Evolutionary conservation across 2,888 invertebrate genomes (phyloP).

Genomic region (Hedya salicella): DNA sequence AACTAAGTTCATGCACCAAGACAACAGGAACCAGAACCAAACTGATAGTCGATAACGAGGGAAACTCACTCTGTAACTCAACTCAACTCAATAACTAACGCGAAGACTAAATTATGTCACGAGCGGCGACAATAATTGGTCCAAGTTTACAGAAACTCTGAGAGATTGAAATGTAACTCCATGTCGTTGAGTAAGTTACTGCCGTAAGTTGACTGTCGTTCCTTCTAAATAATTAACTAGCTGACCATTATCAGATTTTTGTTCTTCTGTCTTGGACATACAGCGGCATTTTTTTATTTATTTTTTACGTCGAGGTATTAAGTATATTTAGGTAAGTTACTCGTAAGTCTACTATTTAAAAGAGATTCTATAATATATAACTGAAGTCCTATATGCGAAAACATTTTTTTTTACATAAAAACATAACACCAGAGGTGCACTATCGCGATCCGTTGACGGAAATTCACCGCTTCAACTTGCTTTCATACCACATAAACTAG

Average conservation of each 20-base stretch:
- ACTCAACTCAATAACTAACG: slow-evolving; percentile 29
- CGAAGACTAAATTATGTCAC: slow-evolving; percentile 36
- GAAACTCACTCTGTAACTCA: slow-evolving; percentile 24
- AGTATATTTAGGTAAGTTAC: too few species aligned
- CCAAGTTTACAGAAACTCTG: slow-evolving; percentile 20
- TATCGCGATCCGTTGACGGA: slow-evolving; percentile 22
- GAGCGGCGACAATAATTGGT: slow-evolving; percentile 20
- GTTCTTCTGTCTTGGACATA: too few species aligned
- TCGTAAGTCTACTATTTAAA: too few species aligned
- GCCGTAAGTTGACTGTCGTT: too few species aligned
- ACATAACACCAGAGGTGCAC: slow-evolving; percentile 1
- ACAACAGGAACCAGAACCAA: slow-evolving; percentile 35
- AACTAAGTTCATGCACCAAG: slow-evolving; percentile 29
- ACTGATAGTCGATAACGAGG: slow-evolving; percentile 36
- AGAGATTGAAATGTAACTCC: background rate
- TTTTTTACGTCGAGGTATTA: too few species aligned
- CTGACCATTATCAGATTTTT: too few species aligned
- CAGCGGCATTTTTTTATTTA: too few species aligned
- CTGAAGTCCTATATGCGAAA: too few species aligned
- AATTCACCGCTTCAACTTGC: slow-evolving; percentile 32
- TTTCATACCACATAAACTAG: slow-evolving; percentile 18
- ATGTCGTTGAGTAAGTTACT: too few species aligned
- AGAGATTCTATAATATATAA: too few species aligned
- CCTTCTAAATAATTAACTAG: too few species aligned
- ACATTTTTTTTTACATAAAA: background rate